Evolutionary conservation across 2,888 invertebrate genomes (phyloP).

Genomic region (Acleris holmiana): DNA sequence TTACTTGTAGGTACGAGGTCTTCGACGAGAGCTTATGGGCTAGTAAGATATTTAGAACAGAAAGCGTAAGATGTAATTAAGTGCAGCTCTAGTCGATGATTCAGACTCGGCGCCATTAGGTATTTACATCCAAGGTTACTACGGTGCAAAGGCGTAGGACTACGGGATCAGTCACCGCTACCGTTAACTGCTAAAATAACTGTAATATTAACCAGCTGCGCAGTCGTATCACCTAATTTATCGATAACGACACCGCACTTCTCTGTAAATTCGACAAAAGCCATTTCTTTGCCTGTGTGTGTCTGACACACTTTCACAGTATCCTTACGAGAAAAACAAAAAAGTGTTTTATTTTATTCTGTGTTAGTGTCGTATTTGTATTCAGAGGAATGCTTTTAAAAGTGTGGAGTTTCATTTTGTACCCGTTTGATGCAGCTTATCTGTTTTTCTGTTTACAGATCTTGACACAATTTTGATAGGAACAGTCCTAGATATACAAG

Average conservation of each 20-base stretch:
- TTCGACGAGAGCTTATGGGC: neutral
- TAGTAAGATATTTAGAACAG: neutral
- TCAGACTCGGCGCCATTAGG: slow-evolving; percentile 47
- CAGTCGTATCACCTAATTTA: slow-evolving; percentile 28
- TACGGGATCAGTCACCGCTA: slow-evolving; percentile 34
- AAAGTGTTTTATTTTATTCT: slow-evolving; percentile 19
- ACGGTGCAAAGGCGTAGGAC: slow-evolving; percentile 31
- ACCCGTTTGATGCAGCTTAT: slow-evolving; percentile 52
- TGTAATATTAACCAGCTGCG: slow-evolving; percentile 31
- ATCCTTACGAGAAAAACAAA: slow-evolving; percentile 26
- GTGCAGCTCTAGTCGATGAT: slow-evolving; percentile 51
- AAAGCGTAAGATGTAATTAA: slow-evolving; percentile 43
- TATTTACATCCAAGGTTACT: slow-evolving; percentile 53
- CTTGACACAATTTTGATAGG: slow-evolving; percentile 76
- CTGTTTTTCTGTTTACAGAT: slow-evolving; percentile 76
- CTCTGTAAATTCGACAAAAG: slow-evolving; percentile 28
- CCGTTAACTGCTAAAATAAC: slow-evolving; percentile 39
- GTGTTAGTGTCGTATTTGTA: neutral
- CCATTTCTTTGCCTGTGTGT: slow-evolving; percentile 17
- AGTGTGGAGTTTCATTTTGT: slow-evolving; percentile 19
- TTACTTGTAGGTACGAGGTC: too few species aligned
- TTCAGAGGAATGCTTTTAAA: slow-evolving; percentile 21
- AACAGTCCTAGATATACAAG: slow-evolving; percentile 58
- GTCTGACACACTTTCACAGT: slow-evolving; percentile 20
- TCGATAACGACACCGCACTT: slow-evolving; percentile 26